phyloP scores from a whole-genome alignment of 2,888 invertebrate genomes.

The Euphydryas editha region DNA sequence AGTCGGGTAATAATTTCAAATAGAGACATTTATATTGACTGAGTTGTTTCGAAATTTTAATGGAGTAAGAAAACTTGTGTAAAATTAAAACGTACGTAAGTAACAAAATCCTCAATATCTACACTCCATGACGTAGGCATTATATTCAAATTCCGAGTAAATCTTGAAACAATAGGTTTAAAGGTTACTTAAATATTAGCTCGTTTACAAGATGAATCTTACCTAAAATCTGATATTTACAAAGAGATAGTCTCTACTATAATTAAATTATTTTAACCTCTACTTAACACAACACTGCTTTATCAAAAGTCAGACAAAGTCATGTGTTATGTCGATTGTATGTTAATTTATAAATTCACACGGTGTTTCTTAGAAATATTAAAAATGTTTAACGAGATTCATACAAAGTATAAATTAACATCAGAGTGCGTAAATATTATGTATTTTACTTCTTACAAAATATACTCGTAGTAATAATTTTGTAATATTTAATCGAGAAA shows the following conservation, averaged over 20 bases:
- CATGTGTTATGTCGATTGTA: conserved; percentile 30
- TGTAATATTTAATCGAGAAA: too few relatives aligned
- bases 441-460: not conserved
- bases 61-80: too few relatives aligned
- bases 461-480: too few relatives aligned
- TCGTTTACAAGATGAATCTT: not conserved
- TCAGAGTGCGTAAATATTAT: too few relatives aligned
- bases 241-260: conserved; percentile 10
- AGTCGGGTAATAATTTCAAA: too few relatives aligned
- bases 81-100: too few relatives aligned
- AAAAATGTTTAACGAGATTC: conserved; percentile 1
- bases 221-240: conserved; percentile 12
- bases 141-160: not conserved
- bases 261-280: conserved; percentile 21
- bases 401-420: not conserved
- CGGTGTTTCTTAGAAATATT: conserved; percentile 14
- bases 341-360: conserved; percentile 29
- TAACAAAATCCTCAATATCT: too few relatives aligned
- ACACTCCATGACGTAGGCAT: too few relatives aligned
- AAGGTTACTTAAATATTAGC: not conserved
- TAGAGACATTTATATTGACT: too few relatives aligned
- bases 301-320: conserved; percentile 20
- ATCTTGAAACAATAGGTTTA: not conserved
- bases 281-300: conserved; percentile 18
- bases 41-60: too few relatives aligned